Evolutionary conservation across 2,113 vertebrate species (phyloP).

Genomic region (Melanerpes aurifrons): DNA sequence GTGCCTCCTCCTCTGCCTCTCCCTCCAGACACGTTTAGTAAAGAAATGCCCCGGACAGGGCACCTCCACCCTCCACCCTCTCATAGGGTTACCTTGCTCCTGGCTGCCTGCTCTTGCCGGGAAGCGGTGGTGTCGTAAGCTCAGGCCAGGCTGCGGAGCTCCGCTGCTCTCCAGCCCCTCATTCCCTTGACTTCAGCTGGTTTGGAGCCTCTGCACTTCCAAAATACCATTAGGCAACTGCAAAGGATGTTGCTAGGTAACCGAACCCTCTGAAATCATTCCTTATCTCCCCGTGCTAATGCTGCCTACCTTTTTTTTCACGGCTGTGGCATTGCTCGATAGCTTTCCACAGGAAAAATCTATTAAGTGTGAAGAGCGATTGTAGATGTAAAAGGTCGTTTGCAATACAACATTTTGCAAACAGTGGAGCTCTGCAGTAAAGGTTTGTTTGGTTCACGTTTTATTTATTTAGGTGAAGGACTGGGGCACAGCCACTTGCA

Average conservation of each 20-base stretch:
- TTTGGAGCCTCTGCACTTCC: slow-evolving; percentile 5
- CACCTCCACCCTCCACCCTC: not conserved
- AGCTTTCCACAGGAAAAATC: not conserved
- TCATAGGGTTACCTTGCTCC: not conserved
- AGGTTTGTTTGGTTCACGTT: not conserved
- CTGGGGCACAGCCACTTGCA: rapidly evolving
- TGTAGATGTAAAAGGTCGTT: not conserved
- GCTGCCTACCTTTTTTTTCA: not conserved
- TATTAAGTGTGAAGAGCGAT: not conserved
- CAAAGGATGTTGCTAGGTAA: slow-evolving; percentile 56
- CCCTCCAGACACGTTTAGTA: not conserved
- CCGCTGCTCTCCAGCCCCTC: not conserved
- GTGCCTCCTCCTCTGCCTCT: too few relatives aligned
- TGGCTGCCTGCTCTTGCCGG: not conserved
- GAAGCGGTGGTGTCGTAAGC: not conserved
- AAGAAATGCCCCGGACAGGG: not conserved
- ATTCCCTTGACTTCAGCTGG: not conserved
- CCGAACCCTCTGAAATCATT: not conserved
- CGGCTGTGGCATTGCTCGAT: not conserved
- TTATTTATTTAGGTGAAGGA: not conserved
- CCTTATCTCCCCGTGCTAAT: not conserved
- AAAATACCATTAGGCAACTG: slow-evolving; percentile 16
- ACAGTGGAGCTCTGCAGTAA: not conserved
- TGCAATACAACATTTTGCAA: not conserved
- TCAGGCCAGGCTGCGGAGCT: not conserved